Evolutionary conservation across 2,888 invertebrate species (phyloP), one percentile per base, ranked within the genome.

Genomic region (Stenichneumon culpator): DNA sequence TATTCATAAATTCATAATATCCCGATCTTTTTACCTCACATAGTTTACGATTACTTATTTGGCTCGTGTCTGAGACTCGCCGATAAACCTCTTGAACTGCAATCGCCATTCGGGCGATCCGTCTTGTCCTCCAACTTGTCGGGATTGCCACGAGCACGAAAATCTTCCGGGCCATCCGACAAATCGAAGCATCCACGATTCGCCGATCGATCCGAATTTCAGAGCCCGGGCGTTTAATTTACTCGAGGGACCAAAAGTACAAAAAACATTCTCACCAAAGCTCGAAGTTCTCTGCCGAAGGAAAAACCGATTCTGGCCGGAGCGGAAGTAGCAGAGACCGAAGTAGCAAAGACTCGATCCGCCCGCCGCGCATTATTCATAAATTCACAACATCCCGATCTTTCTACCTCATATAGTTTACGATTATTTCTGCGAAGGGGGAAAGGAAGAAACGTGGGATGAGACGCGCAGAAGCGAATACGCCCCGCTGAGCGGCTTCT

Each of bases 351-450:
- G 11, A 39, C n/a, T 74, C 74, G 74, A 54, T 22, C 69, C 79
- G 81, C 70, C 19, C 81, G 81, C 11, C 39, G 39, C 54, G 57
- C 57, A 25, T 57, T 57, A 57, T 57, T 57, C 44, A 47, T 16
- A 47, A 47, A 47, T 47, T 47, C 44, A 47, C 44, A 16, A 47
- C 16, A 47, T 47, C 14, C 44, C 16, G 44, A 47, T 47, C 44
- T 47, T 47, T 93, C 93, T 93, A 92, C 90, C 91, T 92, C 93
- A 92, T 93, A 91, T 93, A 92, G 89, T 92, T 93, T 93, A 92
- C 90, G 92, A 91, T 91, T 90, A 87, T 88, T 83, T 79, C 57
- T 63, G 75, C 70, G 79, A 54, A 36, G 78, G 68, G 74, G 50
- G 57, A 74, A 50, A 22, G 16, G 16, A 25, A 72, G 72, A 32